These are phyloP conservation scores for Naso thynnoides DNA, from an alignment of 2,797 vertebrate species.

Conservation along the genomic window DNA sequence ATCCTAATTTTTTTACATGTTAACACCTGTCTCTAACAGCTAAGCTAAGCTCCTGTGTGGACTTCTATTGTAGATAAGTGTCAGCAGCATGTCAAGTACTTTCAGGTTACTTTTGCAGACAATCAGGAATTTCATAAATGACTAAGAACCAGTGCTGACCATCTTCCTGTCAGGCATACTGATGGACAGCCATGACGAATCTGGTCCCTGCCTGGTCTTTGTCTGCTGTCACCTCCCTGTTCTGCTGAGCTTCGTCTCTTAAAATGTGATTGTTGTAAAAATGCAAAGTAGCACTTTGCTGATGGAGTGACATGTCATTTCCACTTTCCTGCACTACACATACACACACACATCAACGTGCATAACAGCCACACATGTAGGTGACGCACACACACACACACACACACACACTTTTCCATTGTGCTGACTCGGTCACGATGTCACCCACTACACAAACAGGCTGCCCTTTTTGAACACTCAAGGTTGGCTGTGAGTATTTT, in stretches of 20 bases:
- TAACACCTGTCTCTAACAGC: no score
- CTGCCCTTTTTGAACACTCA: constrained; percentile 35
- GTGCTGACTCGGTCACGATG: constrained; percentile 52
- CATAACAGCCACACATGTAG: constrained; percentile 38
- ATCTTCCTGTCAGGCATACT: constrained; percentile 37
- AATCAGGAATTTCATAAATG: constrained; percentile 4
- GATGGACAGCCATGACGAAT: constrained; percentile 36
- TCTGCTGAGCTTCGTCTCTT: constrained; percentile 44
- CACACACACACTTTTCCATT: constrained; percentile 10
- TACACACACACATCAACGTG: constrained; percentile 11
- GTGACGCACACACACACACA: constrained; percentile 39
- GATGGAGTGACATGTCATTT: constrained; percentile 58
- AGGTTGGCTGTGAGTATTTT: constrained; percentile 45
- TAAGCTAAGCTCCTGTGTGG: no score
- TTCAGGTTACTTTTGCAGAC: not conserved
- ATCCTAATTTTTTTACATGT: no score
- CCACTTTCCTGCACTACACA: constrained; percentile 24
- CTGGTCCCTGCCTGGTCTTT: constrained; percentile 18
- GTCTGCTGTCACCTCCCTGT: constrained; percentile 1
- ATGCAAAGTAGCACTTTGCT: constrained; percentile 61
- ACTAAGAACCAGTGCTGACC: constrained; percentile 14
- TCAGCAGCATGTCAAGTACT: not conserved
- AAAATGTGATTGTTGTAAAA: constrained; percentile 47
- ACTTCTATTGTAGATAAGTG: no score
- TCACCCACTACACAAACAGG: constrained; percentile 19